These are phyloP conservation scores for Gopherus flavomarginatus DNA, from an alignment of 2,113 vertebrate genomes.

Conservation along the genomic window DNA sequence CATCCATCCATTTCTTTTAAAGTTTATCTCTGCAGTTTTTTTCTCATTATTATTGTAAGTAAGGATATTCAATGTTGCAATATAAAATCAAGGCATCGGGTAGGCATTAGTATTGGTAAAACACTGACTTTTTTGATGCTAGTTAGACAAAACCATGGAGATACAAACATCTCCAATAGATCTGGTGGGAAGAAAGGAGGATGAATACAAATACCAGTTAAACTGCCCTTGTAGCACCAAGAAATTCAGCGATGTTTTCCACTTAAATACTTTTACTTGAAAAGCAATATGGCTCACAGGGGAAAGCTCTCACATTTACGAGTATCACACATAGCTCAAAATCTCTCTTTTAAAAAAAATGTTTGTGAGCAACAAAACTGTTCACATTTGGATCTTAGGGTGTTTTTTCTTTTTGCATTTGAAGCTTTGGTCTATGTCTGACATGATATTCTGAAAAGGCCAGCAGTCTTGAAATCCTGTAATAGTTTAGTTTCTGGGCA, in stretches of 20 bases:
- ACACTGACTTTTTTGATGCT: neutral
- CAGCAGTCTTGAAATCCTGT: neutral
- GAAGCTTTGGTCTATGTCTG: neutral
- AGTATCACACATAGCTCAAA: constrained; percentile 19
- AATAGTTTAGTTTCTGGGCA: neutral
- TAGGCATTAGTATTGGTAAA: constrained; percentile 34
- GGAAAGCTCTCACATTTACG: constrained; percentile 25
- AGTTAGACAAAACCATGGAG: constrained; percentile 42
- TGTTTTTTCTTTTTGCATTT: neutral
- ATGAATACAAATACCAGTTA: constrained; percentile 31
- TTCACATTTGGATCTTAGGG: neutral
- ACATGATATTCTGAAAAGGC: neutral
- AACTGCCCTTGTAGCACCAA: constrained; percentile 39
- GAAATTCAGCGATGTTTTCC: constrained; percentile 36
- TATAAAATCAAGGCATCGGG: constrained; percentile 49
- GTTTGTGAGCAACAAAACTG: neutral
- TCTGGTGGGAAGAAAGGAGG: constrained; percentile 45
- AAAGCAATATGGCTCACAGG: constrained; percentile 35
- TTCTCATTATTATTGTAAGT: constrained; percentile 42
- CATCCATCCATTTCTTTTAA: constrained; percentile 24
- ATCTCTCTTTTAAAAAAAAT: neutral
- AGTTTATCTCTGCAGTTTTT: constrained; percentile 25
- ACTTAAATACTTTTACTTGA: constrained; percentile 58
- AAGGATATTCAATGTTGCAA: constrained; percentile 13
- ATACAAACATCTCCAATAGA: constrained; percentile 52